Conservation (phyloP, 2,888 invertebrate genomes). For the Quadriops clusia region DNA sequence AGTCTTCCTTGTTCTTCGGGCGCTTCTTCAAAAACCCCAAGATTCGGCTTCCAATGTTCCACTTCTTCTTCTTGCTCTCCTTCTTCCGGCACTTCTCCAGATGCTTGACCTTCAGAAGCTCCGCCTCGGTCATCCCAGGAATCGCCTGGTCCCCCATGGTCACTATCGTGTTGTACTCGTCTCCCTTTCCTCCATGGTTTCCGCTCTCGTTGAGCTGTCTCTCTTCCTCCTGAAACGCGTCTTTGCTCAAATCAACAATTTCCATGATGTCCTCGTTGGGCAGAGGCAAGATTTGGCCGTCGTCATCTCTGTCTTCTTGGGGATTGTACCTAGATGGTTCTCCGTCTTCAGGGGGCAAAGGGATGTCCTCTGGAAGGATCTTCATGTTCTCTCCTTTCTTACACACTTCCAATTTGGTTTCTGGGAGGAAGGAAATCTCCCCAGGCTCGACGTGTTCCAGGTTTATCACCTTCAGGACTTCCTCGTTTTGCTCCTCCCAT, state of each 20-base stretch:
- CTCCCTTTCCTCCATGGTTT: constrained; percentile 11
- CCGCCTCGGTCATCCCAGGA: no score
- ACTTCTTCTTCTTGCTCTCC: constrained; percentile 33
- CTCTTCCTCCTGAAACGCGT: constrained; percentile 11
- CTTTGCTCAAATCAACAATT: constrained; percentile 12
- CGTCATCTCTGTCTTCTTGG: no score
- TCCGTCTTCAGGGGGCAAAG: no score
- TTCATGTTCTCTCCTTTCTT: constrained; percentile 9
- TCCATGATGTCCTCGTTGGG: constrained; percentile 11
- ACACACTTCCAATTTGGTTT: constrained; percentile 6
- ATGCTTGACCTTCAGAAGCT: no score
- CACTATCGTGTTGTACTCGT: constrained; percentile 9
- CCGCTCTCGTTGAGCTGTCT: constrained; percentile 3
- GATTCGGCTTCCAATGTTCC: constrained; percentile 33
- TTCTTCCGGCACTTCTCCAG: neutral
- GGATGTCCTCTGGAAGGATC: constrained; percentile 7
- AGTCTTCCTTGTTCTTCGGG: no score
- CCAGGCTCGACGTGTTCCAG: constrained; percentile 15
- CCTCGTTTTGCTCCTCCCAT: constrained; percentile 25
- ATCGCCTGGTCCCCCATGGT: no score
- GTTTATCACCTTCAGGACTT: constrained; percentile 24
- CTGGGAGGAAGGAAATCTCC: constrained; percentile 6
- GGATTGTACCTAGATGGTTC: no score
- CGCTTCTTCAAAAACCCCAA: constrained; percentile 36
- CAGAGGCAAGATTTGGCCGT: no score